Evolutionary conservation across 1,140 invertebrate genomes (phyloP), one percentile per base, ranked within the genome.

Genomic region (Ceratitis capitata): DNA sequence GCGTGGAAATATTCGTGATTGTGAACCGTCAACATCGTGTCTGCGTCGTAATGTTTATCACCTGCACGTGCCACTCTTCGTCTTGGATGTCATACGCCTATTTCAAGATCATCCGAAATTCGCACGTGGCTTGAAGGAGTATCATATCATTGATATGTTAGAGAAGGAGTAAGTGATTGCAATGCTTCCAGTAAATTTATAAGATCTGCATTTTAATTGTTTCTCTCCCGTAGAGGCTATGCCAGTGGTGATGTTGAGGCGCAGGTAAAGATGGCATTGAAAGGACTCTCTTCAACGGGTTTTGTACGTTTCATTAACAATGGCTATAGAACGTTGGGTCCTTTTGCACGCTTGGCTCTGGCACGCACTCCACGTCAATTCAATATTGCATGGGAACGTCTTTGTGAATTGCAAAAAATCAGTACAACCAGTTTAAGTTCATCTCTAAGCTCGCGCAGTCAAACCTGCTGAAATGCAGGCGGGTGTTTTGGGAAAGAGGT

Each of bases 101-200:
- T 90, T 91, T 39, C 90, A 91, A 82, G 90, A 91, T 85, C 90
- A 91, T 86, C 89, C 90, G 19, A 89, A 88, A 45, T 91, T 89
- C 85, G n/a, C 58, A 23, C 85, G 86, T 26, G 90, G 90, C 51
- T 88, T 91, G 1, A 87, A 91, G 23, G 87, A 90, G 47, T 74
- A 82, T 10, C 84, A 91, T 19, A 91, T 91, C 23, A 85, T 91
- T 0, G 89, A 88, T 16, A 90, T 91, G 88, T 51, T 91, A 58
- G 86, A 87, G 23, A 89, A 90, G 42, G 89, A 91, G 90, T 91
- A 86, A 88, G 89, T 86, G 45, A 1, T 26, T 78, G 23, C 2
- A 35, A n/a, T n/a, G n/a, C n/a, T 47, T 51, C 12, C 23, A 85
- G 39, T 7, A 26, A 26, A 42, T 42, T 35, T 69, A 42, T 35